phyloP scores from a whole-genome alignment of 2,888 invertebrate genomes.

The Dione vanillae region DNA sequence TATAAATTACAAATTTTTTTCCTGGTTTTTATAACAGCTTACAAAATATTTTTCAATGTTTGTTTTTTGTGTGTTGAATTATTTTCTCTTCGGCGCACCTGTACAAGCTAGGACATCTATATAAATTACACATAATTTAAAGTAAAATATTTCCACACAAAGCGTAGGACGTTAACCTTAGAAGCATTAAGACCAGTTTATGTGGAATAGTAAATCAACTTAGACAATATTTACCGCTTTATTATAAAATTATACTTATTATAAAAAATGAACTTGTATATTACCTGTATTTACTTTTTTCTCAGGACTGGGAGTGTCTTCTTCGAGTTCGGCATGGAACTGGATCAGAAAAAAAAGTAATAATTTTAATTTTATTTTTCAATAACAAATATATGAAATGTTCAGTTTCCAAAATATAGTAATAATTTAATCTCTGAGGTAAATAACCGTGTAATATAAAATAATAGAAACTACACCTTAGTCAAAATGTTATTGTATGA shows the following conservation, averaged over 20 bases:
- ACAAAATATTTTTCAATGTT: background rate
- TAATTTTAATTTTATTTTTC: too few species aligned
- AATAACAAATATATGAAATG: too few species aligned
- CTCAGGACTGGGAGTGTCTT: conserved; percentile 56
- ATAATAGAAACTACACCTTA: too few species aligned
- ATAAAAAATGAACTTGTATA: background rate
- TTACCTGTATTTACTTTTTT: conserved; percentile 66
- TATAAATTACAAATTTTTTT: too few species aligned
- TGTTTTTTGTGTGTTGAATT: conserved; percentile 1
- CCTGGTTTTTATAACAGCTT: background rate
- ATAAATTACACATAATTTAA: conserved; percentile 19
- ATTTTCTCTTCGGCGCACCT: background rate
- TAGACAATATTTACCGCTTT: conserved; percentile 14
- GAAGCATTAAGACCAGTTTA: conserved; percentile 29
- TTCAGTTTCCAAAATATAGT: too few species aligned
- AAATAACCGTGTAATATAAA: too few species aligned
- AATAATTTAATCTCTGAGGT: too few species aligned
- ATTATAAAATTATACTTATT: background rate
- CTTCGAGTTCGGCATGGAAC: conserved; percentile 89
- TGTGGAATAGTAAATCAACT: conserved; percentile 22
- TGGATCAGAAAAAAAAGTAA: conserved; percentile 56
- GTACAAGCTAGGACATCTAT: background rate
- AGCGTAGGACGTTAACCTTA: conserved; percentile 15
- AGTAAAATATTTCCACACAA: conserved; percentile 16
- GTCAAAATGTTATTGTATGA: too few species aligned